Evolutionary conservation across 2,113 vertebrate genomes (phyloP), one percentile per base, ranked within the genome.

Genomic region (Psilopogon haemacephalus): DNA sequence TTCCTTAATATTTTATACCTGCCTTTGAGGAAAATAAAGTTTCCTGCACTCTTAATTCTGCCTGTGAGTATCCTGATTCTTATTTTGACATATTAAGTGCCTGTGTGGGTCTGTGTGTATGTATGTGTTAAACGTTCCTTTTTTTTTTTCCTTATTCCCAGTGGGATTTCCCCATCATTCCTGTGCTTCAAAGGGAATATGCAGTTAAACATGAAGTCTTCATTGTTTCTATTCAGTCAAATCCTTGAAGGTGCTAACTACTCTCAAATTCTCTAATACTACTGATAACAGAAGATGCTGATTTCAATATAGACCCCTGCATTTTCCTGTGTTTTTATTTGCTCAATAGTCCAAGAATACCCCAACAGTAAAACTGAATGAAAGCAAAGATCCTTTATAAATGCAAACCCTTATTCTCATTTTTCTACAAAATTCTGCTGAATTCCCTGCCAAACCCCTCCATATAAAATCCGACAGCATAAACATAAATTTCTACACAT

Each of bases 121-220:
- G 32, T 69, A 9, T 87, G 7, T 67, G 21, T 77, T 88, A 33
- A 86, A 48, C 14, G 40, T 48, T 87, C 32, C 33, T 72, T 87
- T 24, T 54, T 95, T 83, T 21, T 2, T 65, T 93, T n/a, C n/a
- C 54, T 73, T 86, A 60, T 64, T 86, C 84, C 58, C 44, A 48
- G 35, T 91, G 80, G 56, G 84, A 90, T 90, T 93, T 88, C 91
- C 48, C 42, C 42, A 55, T 77, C 30, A 67, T 81, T 88, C 88
- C 35, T 75, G 15, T 71, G 23, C 1, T 2, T 90, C 83, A 78
- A 38, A 72, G 69, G 38, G 76, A 81, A 71, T 44, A 81, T 58
- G 19, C 26, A 54, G 40, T 88, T 93, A 88, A 84, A 82, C 77
- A 64, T 50, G 58, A 93, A 84, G 35, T 32, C 38, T 88, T 84